Conservation (phyloP, 2,888 invertebrate genomes). For the Clivina fossor region DNA sequence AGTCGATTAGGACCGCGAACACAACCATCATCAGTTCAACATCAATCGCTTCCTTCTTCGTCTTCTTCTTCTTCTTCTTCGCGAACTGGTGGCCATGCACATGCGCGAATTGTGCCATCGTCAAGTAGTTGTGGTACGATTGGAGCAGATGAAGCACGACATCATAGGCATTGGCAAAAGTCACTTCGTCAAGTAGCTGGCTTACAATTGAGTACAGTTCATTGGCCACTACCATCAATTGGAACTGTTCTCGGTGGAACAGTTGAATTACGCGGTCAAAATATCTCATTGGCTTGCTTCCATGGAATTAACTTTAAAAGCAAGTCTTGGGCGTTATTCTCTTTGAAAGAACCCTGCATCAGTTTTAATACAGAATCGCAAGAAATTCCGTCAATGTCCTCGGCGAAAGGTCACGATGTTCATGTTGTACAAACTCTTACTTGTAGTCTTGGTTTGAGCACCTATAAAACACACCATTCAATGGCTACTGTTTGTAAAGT, state of each 20-base stretch:
- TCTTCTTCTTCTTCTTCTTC: too few species aligned
- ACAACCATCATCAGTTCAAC: neutral
- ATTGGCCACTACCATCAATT: slow-evolving; percentile 66
- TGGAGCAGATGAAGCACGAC: slow-evolving; percentile 64
- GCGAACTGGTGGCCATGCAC: too few species aligned
- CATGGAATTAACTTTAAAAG: slow-evolving; percentile 96
- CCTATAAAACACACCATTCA: slow-evolving; percentile 73
- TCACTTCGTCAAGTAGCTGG: slow-evolving; percentile 81
- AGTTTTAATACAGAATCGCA: slow-evolving; percentile 93
- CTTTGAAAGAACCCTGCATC: slow-evolving; percentile 88
- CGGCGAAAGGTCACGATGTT: slow-evolving; percentile 57
- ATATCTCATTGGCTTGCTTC: slow-evolving; percentile 94
- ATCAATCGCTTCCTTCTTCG: too few species aligned
- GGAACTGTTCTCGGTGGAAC: slow-evolving; percentile 86
- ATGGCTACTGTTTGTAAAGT: slow-evolving; percentile 95
- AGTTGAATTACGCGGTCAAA: slow-evolving; percentile 84
- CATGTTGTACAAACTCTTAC: slow-evolving; percentile 89
- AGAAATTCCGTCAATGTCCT: slow-evolving; percentile 67
- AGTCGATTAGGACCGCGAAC: slow-evolving; percentile 45
- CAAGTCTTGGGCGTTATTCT: slow-evolving; percentile 95
- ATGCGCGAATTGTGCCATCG: neutral
- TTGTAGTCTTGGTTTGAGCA: slow-evolving; percentile 79
- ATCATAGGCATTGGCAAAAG: slow-evolving; percentile 94
- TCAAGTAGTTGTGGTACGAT: slow-evolving; percentile 27
- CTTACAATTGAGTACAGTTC: slow-evolving; percentile 73